Evolutionary conservation across 2,797 vertebrate species (phyloP), one percentile per base, ranked within the genome.

Genomic region (Taeniopygia guttata): DNA sequence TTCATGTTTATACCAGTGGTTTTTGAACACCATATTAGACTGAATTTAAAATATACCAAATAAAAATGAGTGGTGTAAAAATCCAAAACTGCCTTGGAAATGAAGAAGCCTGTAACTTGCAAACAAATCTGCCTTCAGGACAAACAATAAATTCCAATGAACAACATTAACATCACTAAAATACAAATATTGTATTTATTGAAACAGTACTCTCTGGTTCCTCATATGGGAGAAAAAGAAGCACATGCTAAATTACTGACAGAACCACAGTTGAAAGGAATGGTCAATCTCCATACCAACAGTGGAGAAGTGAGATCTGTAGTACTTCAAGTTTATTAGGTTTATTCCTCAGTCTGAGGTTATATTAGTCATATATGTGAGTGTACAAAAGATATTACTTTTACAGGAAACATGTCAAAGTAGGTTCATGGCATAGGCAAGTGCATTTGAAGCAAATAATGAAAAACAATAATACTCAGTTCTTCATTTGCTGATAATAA

Each of bases 401-500:
- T 66, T 43, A 32, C 19, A 54, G 38, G 48, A 83, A 83, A 75
- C 8, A 26, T n/a, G n/a, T 34, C 36, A 63, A 78, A 73, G 4
- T 18, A 67, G 15, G 10, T 79, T 81, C 54, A 55, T 52, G 16
- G 23, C n/a, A 68, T 5, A 78, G 26, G 40, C 59, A 94, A 89
- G 56, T 42, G 7, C 3, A 15, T 19, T 19, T 45, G 55, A 87
- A 51, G 23, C 6, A 89, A 89, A 78, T 38, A 91, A 54, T 59
- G 40, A 36, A 77, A 89, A 90, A 58, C 32, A 93, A 60, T 92
- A 52, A 86, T 60, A 78, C 3, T 81, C 12, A 43, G 20, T 82
- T 46, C 34, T 93, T 95, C 54, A 46, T 94, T 89, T 83, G 49
- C 18, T 85, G 64, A 56, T 77, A 92, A 60, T 46, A 83, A 87